Evolutionary conservation across 2,113 vertebrate species (phyloP).

Genomic region (Elgaria multicarinata): DNA sequence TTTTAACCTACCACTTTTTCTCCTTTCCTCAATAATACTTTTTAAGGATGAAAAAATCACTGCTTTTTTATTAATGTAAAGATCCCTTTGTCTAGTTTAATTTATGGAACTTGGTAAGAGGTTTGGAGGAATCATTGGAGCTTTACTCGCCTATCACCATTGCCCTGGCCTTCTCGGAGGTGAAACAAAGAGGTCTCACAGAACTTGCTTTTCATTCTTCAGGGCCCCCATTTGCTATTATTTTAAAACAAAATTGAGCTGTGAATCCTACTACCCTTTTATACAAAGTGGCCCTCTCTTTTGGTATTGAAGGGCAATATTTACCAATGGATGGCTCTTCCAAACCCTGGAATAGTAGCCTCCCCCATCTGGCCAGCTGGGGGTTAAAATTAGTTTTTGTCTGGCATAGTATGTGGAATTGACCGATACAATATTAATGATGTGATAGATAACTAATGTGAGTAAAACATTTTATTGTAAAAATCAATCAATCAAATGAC

Average conservation of each 20-base stretch:
- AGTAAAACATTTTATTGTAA: neutral
- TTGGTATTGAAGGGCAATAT: neutral
- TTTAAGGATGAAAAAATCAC: neutral
- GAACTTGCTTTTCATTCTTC: neutral
- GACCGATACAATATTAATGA: neutral
- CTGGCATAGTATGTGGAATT: neutral
- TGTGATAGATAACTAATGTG: neutral
- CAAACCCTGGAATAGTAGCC: neutral
- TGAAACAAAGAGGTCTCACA: neutral
- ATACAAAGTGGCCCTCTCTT: neutral
- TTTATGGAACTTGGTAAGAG: neutral
- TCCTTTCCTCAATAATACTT: slow-evolving; percentile 1
- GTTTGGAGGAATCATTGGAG: neutral
- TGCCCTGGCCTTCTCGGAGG: neutral
- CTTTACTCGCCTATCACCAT: neutral
- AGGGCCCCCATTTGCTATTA: neutral
- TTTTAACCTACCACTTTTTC: slow-evolving; percentile 21
- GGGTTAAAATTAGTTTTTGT: neutral
- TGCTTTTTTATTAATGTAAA: neutral
- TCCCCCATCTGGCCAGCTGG: neutral
- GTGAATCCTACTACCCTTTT: neutral
- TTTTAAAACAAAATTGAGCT: neutral
- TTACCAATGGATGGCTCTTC: neutral
- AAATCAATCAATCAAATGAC: no score
- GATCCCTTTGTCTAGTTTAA: slow-evolving; percentile 24